phyloP scores from a whole-genome alignment of 1,140 invertebrate species.

The Cyclina sinensis region DNA sequence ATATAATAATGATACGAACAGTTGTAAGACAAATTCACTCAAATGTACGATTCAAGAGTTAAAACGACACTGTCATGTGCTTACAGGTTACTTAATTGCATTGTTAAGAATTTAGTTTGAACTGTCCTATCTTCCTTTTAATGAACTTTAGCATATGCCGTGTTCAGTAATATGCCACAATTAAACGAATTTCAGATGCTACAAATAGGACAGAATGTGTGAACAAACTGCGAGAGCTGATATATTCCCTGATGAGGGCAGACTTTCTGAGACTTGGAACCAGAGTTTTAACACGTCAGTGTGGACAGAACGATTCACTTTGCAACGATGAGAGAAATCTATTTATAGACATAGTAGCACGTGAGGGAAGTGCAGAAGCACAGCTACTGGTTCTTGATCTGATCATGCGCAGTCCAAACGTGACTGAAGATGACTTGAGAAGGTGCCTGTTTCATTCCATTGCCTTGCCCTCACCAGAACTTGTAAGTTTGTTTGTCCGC shows the following conservation, averaged over 20 bases:
- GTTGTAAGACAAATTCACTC: too few relatives aligned
- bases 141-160: too few relatives aligned
- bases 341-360: slow-evolving; percentile 57
- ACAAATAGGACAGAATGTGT: slow-evolving; percentile 64
- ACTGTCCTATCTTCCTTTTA: too few relatives aligned
- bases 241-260: slow-evolving; percentile 26
- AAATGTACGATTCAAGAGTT: too few relatives aligned
- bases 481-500: not conserved
- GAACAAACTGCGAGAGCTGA: slow-evolving; percentile 32
- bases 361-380: slow-evolving; percentile 46
- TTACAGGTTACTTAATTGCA: too few relatives aligned
- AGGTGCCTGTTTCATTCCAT: slow-evolving; percentile 47
- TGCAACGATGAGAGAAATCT: slow-evolving; percentile 66
- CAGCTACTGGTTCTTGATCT: slow-evolving; percentile 48
- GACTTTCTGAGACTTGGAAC: slow-evolving; percentile 38
- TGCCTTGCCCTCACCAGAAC: slow-evolving; percentile 17
- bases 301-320: slow-evolving; percentile 24
- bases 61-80: too few relatives aligned
- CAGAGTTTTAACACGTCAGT: slow-evolving; percentile 12
- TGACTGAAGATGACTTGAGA: slow-evolving; percentile 56
- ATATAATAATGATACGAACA: too few relatives aligned
- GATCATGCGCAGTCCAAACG: slow-evolving; percentile 11
- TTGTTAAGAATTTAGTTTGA: too few relatives aligned
- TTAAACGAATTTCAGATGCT: slow-evolving; percentile 36
- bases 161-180: too few relatives aligned